These are phyloP conservation scores for Anastrepha obliqua DNA, from an alignment of 1,140 invertebrate species.

Conservation along the genomic window DNA sequence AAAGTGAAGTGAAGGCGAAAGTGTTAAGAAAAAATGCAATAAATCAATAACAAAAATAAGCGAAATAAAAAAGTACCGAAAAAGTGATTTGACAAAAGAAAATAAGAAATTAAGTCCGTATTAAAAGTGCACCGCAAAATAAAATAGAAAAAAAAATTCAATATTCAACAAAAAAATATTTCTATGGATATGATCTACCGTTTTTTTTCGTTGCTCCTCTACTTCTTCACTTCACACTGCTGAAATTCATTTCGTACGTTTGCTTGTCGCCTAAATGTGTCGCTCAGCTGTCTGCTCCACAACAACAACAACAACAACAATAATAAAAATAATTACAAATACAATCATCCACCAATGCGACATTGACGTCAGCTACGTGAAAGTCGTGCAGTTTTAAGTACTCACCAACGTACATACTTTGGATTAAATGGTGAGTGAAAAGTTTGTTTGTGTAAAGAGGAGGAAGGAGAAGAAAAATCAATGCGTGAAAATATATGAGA, in stretches of 20 bases:
- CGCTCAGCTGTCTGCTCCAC: slow-evolving; percentile 49
- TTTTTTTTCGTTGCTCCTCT: not conserved
- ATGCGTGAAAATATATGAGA: not conserved
- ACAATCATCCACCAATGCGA: not conserved
- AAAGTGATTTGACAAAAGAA: not conserved
- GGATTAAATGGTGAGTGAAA: slow-evolving; percentile 49
- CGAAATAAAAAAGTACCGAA: not conserved
- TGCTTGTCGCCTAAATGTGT: slow-evolving; percentile 38
- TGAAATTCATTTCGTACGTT: not conserved
- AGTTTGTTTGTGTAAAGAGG: not conserved
- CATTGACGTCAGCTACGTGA: slow-evolving; percentile 48
- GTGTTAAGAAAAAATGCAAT: not conserved
- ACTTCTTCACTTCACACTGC: not conserved
- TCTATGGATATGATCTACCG: not conserved
- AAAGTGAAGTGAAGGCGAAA: not conserved
- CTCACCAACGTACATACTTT: not conserved
- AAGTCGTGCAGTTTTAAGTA: slow-evolving; percentile 24
- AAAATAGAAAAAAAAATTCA: not conserved
- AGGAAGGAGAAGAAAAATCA: not conserved
- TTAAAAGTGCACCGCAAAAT: not conserved
- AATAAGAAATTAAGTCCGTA: not conserved
- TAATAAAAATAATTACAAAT: not conserved
- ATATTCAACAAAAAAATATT: not conserved
- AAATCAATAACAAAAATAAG: not conserved
- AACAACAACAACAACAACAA: slow-evolving; percentile 24